Base-by-base conservation (phyloP, 2,888 invertebrate genomes). In the Perizoma affinitatum region DNA sequence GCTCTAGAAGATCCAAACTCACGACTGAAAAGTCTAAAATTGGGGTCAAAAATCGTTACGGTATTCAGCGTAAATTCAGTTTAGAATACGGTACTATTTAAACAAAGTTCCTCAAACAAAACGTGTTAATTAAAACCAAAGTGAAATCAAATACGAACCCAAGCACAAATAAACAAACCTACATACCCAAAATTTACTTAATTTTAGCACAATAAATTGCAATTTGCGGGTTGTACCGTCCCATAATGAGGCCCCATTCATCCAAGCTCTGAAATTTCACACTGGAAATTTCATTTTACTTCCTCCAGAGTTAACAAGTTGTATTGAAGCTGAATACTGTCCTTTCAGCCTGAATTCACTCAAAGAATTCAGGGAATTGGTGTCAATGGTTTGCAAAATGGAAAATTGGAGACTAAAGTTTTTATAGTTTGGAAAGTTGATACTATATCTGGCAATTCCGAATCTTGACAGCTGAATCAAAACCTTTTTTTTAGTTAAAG, bases 171-270 rank as follows among this genome's bases (percentile, higher is more conserved):
- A 40, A 8, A 22, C 8, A 9, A 40, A 49, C 8, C 11, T 6
- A 22, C 5, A n/a, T n/a, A 51, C 11, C 5, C 8, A 55, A 51
- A 51, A 42, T 42, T 42, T 2, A n/a, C 42, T 5, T n/a, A 0
- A 34, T 4, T 42, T 38, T 45, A 51, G 58, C 63, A 70, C 69
- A 75, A 74, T 76, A 73, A 80, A 79, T 76, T 78, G 78, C 77
- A 82, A 79, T 82, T 80, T 78, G 77, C 73, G 67, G 64, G 66
- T 51, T 42, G 67, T 66, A 70, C 70, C 73, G 69, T 71, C 71
- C 65, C 72, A 79, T 80, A 82, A 82, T 79, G 81, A 82, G 80
- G 74, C 75, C 73, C 73, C 74, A 78, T 81, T 80, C 78, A 78
- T 59, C 69, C 66, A 68, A 61, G 69, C 73, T 71, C 70, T 65